phyloP scores from a whole-genome alignment of 2,888 invertebrate genomes.

The Ernsta delagoae region DNA sequence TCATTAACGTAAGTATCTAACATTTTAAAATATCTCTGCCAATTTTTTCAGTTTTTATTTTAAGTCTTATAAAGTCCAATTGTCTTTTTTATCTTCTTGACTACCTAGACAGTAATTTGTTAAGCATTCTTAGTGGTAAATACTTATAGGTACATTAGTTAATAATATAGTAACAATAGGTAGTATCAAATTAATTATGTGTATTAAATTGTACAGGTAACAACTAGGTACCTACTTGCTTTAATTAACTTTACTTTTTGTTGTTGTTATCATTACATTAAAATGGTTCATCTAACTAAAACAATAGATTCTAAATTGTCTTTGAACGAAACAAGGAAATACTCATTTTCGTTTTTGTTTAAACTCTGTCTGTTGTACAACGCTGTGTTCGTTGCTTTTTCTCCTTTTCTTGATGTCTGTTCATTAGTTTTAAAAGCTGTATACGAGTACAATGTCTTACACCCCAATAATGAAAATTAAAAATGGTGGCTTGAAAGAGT shows the following conservation, averaged over 20 bases:
- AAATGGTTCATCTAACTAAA: background rate
- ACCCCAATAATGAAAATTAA: background rate
- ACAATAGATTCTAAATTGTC: background rate
- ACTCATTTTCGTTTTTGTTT: background rate
- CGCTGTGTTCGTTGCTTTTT: background rate
- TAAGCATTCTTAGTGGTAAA: no score
- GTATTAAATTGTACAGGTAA: no score
- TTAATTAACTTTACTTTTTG: background rate
- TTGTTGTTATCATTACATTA: background rate
- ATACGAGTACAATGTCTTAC: background rate
- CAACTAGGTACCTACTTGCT: background rate
- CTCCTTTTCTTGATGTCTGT: background rate
- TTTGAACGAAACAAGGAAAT: slow-evolving; percentile 1
- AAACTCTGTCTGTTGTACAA: background rate
- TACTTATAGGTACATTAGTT: no score
- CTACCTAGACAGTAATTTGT: no score
- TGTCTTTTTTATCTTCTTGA: no score
- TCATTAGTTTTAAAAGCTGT: slow-evolving; percentile 5
- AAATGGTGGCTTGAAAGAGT: background rate
- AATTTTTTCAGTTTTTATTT: no score
- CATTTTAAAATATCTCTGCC: no score
- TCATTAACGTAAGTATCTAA: no score
- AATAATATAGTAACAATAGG: no score
- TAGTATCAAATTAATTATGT: no score
- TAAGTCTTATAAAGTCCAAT: no score